phyloP scores from a whole-genome alignment of 1,140 invertebrate species.

The Procambarus clarkii region DNA sequence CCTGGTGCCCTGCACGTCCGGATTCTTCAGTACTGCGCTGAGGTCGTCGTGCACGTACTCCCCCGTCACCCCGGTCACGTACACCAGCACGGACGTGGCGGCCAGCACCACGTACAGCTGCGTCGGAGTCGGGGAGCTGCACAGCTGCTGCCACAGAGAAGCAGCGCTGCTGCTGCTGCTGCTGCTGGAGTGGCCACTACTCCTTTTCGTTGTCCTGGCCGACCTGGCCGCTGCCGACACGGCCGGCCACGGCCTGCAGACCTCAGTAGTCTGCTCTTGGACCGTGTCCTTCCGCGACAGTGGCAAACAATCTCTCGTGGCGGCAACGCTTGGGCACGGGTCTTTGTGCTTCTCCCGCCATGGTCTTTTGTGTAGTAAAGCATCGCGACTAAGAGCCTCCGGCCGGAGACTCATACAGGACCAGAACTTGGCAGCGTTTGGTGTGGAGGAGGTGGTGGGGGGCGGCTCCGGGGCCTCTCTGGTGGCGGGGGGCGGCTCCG shows the following conservation, averaged over 20 bases:
- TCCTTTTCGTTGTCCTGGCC: background rate
- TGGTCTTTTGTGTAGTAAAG: background rate
- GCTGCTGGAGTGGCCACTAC: background rate
- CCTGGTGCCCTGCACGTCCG: slow-evolving; percentile 85
- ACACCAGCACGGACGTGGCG: slow-evolving; percentile 83
- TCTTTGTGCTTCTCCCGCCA: background rate
- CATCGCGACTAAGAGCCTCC: background rate
- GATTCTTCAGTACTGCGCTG: slow-evolving; percentile 89
- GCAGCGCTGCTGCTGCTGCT: background rate
- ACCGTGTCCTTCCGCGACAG: background rate
- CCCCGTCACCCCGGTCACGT: slow-evolving; percentile 86
- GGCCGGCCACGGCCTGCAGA: background rate
- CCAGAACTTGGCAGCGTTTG: slow-evolving; percentile 17
- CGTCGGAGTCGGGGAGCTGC: slow-evolving; percentile 30
- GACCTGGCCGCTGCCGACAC: background rate
- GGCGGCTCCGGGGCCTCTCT: background rate
- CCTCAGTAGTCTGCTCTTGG: background rate
- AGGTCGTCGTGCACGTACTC: slow-evolving; percentile 95
- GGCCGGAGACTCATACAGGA: slow-evolving; percentile 10
- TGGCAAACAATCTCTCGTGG: too few relatives aligned
- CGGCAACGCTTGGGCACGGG: background rate
- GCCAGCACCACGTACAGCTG: slow-evolving; percentile 80
- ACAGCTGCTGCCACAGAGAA: slow-evolving; percentile 6
- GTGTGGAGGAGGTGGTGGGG: background rate
- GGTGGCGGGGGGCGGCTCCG: background rate